Conservation (phyloP, 2,797 vertebrate genomes). For the Emys orbicularis region DNA sequence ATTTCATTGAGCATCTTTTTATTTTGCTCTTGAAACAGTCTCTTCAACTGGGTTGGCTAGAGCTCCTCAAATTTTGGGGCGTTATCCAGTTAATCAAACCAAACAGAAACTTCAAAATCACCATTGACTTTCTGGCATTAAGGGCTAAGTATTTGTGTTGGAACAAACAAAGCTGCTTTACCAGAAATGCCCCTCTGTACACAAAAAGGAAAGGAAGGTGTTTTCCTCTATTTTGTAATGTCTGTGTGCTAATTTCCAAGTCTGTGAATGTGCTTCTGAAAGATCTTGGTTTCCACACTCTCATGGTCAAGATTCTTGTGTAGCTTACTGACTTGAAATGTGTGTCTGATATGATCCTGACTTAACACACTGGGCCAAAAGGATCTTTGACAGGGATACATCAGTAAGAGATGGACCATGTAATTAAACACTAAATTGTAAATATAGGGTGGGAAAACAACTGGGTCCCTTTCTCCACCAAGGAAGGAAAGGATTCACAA, state of each 20-base stretch:
- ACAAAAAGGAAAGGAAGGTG: not conserved
- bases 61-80: not conserved
- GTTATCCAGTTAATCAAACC: not conserved
- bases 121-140: fast-evolving
- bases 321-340: not conserved
- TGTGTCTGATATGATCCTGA: not conserved
- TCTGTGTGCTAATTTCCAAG: not conserved
- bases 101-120: not conserved
- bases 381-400: not conserved
- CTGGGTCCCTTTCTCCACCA: not conserved
- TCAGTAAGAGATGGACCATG: not conserved
- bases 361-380: not conserved
- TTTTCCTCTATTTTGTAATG: not conserved
- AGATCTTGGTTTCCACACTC: not conserved
- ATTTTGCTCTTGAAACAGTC: not conserved
- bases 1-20: slow-evolving; percentile 28
- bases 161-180: not conserved
- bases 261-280: not conserved
- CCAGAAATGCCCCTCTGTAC: not conserved
- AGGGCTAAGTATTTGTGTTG: not conserved
- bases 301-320: not conserved
- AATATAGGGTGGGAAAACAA: not conserved
- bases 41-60: not conserved
- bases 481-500: not conserved
- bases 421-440: not conserved